phyloP scores from a whole-genome alignment of 2,797 vertebrate genomes.

The Numenius phaeopus region DNA sequence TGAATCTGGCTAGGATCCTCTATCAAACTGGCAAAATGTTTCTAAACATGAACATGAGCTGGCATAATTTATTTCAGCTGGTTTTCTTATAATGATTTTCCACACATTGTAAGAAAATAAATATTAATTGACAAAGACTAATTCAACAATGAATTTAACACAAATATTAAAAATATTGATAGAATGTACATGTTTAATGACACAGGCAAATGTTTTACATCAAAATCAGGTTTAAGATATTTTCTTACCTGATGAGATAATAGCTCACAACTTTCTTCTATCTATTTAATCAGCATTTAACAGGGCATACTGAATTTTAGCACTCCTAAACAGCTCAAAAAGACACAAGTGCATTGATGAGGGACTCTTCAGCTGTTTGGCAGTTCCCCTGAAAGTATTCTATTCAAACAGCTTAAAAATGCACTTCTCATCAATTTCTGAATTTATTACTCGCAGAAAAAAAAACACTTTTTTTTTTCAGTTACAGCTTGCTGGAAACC shows the following conservation, averaged over 20 bases:
- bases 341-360: neutral
- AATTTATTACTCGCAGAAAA: neutral
- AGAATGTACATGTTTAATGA: neutral
- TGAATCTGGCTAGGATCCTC: neutral
- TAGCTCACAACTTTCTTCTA: neutral
- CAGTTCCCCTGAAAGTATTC: neutral
- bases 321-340: neutral
- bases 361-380: neutral
- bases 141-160: neutral
- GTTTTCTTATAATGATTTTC: neutral
- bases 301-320: neutral
- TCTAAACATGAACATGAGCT: neutral
- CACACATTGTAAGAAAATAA: neutral
- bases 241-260: neutral
- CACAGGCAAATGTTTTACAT: neutral
- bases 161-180: neutral
- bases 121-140: neutral
- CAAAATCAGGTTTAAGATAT: neutral
- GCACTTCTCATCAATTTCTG: neutral
- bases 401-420: neutral
- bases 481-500: neutral
- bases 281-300: neutral
- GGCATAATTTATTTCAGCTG: neutral
- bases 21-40: neutral
- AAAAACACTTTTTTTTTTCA: neutral